Evolutionary conservation across 2,113 vertebrate species (phyloP).

Genomic region (Antennarius striatus): DNA sequence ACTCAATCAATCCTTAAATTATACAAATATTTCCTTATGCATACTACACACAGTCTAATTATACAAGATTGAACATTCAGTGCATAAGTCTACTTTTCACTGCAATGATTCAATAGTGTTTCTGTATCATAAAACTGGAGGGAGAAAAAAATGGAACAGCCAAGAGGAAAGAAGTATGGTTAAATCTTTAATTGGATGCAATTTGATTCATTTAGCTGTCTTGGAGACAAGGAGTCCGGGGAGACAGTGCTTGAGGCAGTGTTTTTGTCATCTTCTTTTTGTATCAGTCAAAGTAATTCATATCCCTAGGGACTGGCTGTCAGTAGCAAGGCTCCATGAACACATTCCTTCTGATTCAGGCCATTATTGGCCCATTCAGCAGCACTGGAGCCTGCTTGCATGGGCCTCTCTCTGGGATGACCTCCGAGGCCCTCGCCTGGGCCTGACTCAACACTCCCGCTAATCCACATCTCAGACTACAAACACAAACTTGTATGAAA

Average conservation of each 20-base stretch:
- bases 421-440: constrained; percentile 57
- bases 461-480: constrained; percentile 71
- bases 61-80: constrained; percentile 31
- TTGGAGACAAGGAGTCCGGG: constrained; percentile 75
- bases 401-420: constrained; percentile 65
- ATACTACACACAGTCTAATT: constrained; percentile 11
- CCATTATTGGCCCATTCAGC: constrained; percentile 75
- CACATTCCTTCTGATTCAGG: constrained; percentile 75
- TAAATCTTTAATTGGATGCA: constrained; percentile 80
- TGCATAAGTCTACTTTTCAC: constrained; percentile 31
- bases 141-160: constrained; percentile 42
- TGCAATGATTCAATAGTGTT: constrained; percentile 25
- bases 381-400: constrained; percentile 69
- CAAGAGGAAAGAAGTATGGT: constrained; percentile 55
- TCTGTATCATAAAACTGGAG: constrained; percentile 42
- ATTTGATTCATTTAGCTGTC: constrained; percentile 76
- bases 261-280: constrained; percentile 79
- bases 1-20: constrained; percentile 9
- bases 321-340: constrained; percentile 77
- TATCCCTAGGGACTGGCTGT: constrained; percentile 75
- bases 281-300: constrained; percentile 77
- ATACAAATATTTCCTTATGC: constrained; percentile 10
- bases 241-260: constrained; percentile 64
- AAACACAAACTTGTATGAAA: constrained; percentile 53
- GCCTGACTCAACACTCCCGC: constrained; percentile 67